Conservation (phyloP, 2,797 vertebrate species). For the Scarus forsteni region DNA sequence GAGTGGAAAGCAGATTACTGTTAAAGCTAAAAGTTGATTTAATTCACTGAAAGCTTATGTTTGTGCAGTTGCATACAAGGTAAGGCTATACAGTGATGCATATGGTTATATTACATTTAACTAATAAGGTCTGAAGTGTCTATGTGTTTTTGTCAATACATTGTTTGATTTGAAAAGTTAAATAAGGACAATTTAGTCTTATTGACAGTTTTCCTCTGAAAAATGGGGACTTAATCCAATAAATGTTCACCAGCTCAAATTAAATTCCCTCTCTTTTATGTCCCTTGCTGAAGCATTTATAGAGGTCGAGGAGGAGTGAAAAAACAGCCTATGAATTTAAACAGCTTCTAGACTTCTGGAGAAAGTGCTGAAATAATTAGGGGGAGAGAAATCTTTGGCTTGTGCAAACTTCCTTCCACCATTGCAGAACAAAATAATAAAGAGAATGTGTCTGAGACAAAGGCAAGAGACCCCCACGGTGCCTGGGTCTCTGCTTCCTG, state of each 20-base stretch:
- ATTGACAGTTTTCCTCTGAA: not conserved
- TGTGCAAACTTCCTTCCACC: conserved; percentile 88
- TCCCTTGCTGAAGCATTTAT: conserved; percentile 48
- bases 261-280: conserved; percentile 18
- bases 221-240: conserved; percentile 9
- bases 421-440: conserved; percentile 83
- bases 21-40: no score
- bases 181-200: not conserved
- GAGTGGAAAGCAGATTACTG: no score
- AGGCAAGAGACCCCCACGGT: conserved; percentile 89
- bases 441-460: conserved; percentile 88
- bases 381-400: conserved; percentile 83
- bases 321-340: conserved; percentile 69
- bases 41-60: no score
- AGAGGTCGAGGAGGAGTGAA: conserved; percentile 63
- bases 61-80: no score
- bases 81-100: not conserved
- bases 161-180: conserved; percentile 1
- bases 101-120: not conserved
- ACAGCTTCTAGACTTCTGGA: conserved; percentile 70
- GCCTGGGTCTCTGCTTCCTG: conserved; percentile 90
- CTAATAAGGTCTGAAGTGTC: not conserved
- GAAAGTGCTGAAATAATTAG: conserved; percentile 89
- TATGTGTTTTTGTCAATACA: not conserved
- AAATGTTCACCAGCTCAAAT: conserved; percentile 16